These are phyloP conservation scores for Tetramorium simillimum DNA, from an alignment of 1,140 invertebrate genomes.

Conservation along the genomic window DNA sequence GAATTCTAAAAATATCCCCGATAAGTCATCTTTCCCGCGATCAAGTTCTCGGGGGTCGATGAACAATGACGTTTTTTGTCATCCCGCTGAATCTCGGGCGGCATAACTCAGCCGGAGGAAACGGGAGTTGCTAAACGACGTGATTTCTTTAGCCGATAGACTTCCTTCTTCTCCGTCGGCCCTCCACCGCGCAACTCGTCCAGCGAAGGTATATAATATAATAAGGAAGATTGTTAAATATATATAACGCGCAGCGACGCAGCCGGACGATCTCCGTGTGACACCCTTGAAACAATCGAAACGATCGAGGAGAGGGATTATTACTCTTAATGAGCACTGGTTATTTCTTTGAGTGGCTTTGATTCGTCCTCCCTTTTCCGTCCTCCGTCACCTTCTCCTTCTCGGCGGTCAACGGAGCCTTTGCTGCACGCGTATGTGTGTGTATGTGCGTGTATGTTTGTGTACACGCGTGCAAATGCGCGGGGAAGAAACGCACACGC, in stretches of 20 bases:
- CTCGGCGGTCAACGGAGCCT: slow-evolving; percentile 11
- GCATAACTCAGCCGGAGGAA: neutral
- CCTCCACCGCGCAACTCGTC: neutral
- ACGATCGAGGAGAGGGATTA: slow-evolving; percentile 78
- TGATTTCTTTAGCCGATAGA: slow-evolving; percentile 32
- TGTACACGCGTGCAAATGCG: neutral
- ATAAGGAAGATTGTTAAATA: slow-evolving; percentile 79
- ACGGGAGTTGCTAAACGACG: slow-evolving; percentile 16
- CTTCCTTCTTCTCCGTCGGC: slow-evolving; percentile 11
- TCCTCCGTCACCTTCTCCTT: slow-evolving; percentile 55
- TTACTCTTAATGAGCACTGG: slow-evolving; percentile 84
- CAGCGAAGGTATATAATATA: slow-evolving; percentile 68
- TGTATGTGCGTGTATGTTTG: neutral
- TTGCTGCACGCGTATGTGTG: neutral
- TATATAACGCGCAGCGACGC: slow-evolving; percentile 58
- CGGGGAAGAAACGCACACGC: slow-evolving; percentile 35
- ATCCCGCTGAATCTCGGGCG: neutral
- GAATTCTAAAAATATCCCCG: slow-evolving; percentile 3
- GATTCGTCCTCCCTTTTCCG: slow-evolving; percentile 78
- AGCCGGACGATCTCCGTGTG: slow-evolving; percentile 77
- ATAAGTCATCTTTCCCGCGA: slow-evolving; percentile 12
- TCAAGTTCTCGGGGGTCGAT: neutral
- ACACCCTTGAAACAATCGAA: slow-evolving; percentile 84
- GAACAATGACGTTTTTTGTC: slow-evolving; percentile 13
- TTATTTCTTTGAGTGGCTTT: slow-evolving; percentile 84